These are phyloP conservation scores for Prunella strophiata DNA, from an alignment of 2,797 vertebrate species.

Conservation along the genomic window DNA sequence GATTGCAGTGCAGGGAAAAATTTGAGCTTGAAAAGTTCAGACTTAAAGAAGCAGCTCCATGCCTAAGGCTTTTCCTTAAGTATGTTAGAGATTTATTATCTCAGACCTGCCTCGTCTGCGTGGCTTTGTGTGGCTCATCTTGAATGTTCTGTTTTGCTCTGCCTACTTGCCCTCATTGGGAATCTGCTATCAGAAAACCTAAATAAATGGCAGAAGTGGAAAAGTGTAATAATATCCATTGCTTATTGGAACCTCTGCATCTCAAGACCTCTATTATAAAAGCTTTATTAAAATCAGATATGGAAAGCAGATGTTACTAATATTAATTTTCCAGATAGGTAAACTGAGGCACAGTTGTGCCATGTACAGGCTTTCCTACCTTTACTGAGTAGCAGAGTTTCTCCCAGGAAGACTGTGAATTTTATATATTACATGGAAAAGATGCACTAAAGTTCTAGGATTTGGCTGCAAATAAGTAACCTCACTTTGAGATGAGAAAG, in stretches of 20 bases:
- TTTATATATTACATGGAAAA: neutral
- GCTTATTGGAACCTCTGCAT: neutral
- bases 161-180: neutral
- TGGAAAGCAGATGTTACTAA: neutral
- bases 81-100: neutral
- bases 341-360: neutral
- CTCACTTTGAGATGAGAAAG: neutral
- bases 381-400: neutral
- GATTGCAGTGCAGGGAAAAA: neutral
- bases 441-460: neutral
- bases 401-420: neutral
- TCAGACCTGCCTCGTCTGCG: fast-evolving
- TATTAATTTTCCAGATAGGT: neutral
- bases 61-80: neutral
- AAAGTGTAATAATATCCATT: neutral
- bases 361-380: neutral
- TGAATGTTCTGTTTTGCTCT: neutral
- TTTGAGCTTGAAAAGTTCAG: neutral
- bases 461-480: neutral
- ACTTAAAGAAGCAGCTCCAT: neutral
- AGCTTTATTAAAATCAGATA: neutral
- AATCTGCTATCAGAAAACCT: neutral
- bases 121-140: neutral
- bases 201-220: neutral
- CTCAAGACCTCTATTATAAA: neutral